A percentile compares a stretch with the other conserved stretches of the same genome.
phyloP scores from a whole-genome alignment of 1,140 invertebrate genomes.

The Drosophila equinoxialis region DNA sequence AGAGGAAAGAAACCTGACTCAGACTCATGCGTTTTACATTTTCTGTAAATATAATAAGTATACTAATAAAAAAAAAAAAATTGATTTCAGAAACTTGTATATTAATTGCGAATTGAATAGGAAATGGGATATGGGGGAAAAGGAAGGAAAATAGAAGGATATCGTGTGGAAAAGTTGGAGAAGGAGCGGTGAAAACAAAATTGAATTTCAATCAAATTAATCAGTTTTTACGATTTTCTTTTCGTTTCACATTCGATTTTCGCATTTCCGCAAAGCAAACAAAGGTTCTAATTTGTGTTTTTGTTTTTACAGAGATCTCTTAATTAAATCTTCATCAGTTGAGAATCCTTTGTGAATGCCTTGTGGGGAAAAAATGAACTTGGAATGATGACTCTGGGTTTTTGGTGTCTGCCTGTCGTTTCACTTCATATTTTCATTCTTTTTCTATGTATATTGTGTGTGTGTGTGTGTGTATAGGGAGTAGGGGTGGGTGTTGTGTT shows the following conservation, averaged over 20 bases:
- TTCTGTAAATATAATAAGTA: slow-evolving; percentile 27
- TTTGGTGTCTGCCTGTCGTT: slow-evolving; percentile 46
- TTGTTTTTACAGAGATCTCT: slow-evolving; percentile 31
- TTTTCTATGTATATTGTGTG: slow-evolving; percentile 8
- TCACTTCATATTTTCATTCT: slow-evolving; percentile 36
- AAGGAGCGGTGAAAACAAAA: slow-evolving; percentile 56
- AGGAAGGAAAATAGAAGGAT: slow-evolving; percentile 14
- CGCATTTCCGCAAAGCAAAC: slow-evolving; percentile 52
- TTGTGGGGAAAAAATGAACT: slow-evolving; percentile 47
- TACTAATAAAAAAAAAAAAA: slow-evolving; percentile 17
- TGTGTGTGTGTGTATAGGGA: slow-evolving; percentile 15
- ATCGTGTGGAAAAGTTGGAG: background rate
- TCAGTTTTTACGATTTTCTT: slow-evolving; percentile 62
- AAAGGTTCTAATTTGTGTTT: slow-evolving; percentile 31
- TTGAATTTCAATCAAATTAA: slow-evolving; percentile 73
- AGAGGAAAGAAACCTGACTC: slow-evolving; percentile 49
- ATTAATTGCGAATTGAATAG: slow-evolving; percentile 44
- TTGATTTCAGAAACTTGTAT: slow-evolving; percentile 33
- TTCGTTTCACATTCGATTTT: slow-evolving; percentile 45
- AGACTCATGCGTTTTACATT: slow-evolving; percentile 38
- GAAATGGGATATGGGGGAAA: slow-evolving; percentile 14
- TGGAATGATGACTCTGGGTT: slow-evolving; percentile 69
- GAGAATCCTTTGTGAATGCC: slow-evolving; percentile 41
- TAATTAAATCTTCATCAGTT: slow-evolving; percentile 29
- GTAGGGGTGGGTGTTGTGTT: background rate